These are phyloP conservation scores for Drosophila peninsularis DNA, from an alignment of 2,888 invertebrate species.

Conservation along the genomic window DNA sequence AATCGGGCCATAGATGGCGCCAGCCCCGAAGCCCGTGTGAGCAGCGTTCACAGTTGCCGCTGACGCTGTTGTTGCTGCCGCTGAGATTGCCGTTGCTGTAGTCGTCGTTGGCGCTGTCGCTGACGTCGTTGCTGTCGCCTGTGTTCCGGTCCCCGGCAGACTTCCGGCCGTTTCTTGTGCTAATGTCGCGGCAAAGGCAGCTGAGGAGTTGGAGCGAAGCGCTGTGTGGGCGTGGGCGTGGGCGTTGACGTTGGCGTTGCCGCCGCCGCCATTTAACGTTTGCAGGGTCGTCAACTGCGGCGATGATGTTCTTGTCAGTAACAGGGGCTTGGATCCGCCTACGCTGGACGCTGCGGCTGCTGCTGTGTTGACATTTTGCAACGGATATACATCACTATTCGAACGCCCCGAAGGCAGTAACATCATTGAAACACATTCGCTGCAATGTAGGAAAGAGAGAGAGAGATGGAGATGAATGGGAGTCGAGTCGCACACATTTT, in stretches of 20 bases:
- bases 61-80: conserved; percentile 26
- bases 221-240: conserved; percentile 53
- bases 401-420: conserved; percentile 85
- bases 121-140: conserved; percentile 41
- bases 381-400: conserved; percentile 82
- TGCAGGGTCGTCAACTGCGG: conserved; percentile 70
- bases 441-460: conserved; percentile 38
- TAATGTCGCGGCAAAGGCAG: conserved; percentile 18
- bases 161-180: conserved; percentile 68
- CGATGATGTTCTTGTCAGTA: conserved; percentile 79
- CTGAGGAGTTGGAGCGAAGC: conserved; percentile 33
- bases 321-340: conserved; percentile 65
- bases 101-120: conserved; percentile 29
- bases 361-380: conserved; percentile 69
- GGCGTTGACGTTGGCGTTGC: conserved; percentile 44
- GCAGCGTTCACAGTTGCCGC: conserved; percentile 36
- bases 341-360: conserved; percentile 21
- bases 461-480: conserved; percentile 9
- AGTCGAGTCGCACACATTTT: conserved; percentile 50
- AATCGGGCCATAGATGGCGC: conserved; percentile 63
- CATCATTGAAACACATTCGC: conserved; percentile 84
- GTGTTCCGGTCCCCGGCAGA: conserved; percentile 72
- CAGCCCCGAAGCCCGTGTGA: conserved; percentile 43
- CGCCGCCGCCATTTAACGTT: conserved; percentile 58
- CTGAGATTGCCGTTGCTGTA: conserved; percentile 24